Conservation (phyloP, 2,797 vertebrate species). For the Ceyx erithaca region DNA sequence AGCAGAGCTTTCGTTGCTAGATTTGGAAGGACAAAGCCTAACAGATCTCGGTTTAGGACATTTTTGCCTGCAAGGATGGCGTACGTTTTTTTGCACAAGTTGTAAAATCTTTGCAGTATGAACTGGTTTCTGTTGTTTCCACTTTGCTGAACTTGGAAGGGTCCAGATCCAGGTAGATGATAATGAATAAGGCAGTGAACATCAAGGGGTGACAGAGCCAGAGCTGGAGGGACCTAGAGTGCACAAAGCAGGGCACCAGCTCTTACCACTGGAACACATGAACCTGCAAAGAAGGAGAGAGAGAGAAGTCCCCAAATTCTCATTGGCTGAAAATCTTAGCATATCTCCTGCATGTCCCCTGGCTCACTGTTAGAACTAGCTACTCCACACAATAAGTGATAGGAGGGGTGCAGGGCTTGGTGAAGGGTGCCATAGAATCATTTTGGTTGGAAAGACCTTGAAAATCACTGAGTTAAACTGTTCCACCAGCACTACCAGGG, state of each 20-base stretch:
- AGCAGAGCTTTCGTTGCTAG: conserved; percentile 32
- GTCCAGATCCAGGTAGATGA: not conserved
- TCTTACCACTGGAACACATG: fast-evolving
- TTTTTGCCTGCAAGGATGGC: conserved; percentile 22
- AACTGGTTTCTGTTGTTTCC: not conserved
- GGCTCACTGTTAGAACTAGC: not conserved
- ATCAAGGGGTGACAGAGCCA: not conserved
- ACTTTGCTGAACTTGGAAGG: not conserved
- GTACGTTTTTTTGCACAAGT: not conserved
- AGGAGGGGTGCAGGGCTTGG: not conserved
- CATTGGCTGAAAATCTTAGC: not conserved
- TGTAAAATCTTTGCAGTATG: not conserved
- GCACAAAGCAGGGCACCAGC: not conserved
- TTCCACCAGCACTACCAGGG: not conserved
- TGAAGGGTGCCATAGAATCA: not conserved
- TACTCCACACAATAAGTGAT: fast-evolving
- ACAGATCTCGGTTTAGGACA: not conserved
- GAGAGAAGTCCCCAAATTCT: not conserved
- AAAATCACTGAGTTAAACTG: not conserved
- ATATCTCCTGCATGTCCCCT: fast-evolving
- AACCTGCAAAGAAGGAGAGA: not conserved
- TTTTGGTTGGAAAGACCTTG: not conserved
- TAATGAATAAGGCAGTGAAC: fast-evolving
- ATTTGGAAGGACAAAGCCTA: conserved; percentile 57
- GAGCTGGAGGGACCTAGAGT: not conserved